Percentiles rank a stretch among this genome's conserved stretches.
Evolutionary conservation across 1,140 invertebrate genomes (phyloP).

Genomic region (Conus betulinus): DNA sequence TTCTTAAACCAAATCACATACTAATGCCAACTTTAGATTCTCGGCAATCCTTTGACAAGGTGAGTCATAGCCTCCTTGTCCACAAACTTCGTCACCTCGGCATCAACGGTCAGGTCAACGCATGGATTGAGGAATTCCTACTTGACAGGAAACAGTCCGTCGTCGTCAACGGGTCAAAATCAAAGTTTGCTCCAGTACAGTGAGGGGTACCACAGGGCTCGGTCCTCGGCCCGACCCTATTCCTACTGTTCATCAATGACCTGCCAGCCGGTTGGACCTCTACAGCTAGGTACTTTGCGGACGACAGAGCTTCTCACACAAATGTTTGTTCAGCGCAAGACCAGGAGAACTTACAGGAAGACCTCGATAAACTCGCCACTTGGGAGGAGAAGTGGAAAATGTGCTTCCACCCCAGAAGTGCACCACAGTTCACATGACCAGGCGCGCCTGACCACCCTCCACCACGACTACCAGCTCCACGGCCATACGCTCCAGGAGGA

Average conservation of each 20-base stretch:
- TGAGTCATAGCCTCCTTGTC: not conserved
- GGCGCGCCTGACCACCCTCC: not conserved
- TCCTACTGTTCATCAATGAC: not conserved
- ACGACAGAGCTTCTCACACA: not conserved
- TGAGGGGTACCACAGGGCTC: not conserved
- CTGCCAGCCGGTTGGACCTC: not conserved
- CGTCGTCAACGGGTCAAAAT: not conserved
- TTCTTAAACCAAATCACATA: too few species aligned
- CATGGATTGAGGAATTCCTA: not conserved
- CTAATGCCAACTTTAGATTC: too few species aligned
- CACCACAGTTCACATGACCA: not conserved
- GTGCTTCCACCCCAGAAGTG: conserved; percentile 1
- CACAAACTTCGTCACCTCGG: not conserved
- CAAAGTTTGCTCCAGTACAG: not conserved
- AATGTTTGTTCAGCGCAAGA: not conserved
- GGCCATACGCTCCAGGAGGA: too few species aligned
- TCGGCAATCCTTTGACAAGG: not conserved
- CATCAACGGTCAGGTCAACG: not conserved
- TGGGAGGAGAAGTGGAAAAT: not conserved
- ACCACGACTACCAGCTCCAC: not conserved
- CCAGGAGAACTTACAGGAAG: not conserved
- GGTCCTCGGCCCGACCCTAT: not conserved
- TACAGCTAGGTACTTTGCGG: not conserved
- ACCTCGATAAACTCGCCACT: not conserved
- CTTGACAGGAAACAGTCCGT: too few species aligned